Evolutionary conservation across 2,888 invertebrate genomes (phyloP).

Genomic region (Drosophila tripunctata): DNA sequence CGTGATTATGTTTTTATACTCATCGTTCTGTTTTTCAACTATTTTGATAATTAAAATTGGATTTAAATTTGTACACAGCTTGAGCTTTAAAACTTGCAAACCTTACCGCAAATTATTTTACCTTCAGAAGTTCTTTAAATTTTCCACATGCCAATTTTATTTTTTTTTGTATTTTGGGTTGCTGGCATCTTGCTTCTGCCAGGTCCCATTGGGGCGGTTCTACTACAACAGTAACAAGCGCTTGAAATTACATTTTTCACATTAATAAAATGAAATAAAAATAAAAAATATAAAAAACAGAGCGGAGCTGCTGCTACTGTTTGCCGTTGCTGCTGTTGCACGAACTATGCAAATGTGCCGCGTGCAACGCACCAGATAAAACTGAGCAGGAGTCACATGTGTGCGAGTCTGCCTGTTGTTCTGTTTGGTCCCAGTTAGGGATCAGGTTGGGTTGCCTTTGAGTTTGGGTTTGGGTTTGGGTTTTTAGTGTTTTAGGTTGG

Average conservation of each 20-base stretch:
- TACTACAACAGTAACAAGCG: conserved; percentile 46
- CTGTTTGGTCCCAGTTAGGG: conserved; percentile 5
- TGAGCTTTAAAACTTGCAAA: conserved; percentile 8
- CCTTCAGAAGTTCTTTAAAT: conserved; percentile 34
- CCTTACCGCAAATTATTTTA: conserved; percentile 27
- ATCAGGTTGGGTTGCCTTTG: conserved; percentile 2
- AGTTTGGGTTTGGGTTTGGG: conserved; percentile 6
- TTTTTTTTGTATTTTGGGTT: no score
- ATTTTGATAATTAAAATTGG: conserved; percentile 12
- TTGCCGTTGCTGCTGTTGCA: conserved; percentile 31
- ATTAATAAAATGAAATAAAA: conserved; percentile 72
- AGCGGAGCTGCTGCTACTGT: conserved; percentile 33
- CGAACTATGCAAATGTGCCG: conserved; percentile 72
- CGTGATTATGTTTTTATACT: background rate
- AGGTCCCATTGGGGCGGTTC: background rate
- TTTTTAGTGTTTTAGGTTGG: no score
- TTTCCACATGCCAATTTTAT: conserved; percentile 60
- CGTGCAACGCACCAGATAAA: conserved; percentile 75
- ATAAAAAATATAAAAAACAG: conserved; percentile 49
- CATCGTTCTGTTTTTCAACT: background rate
- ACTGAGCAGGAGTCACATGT: conserved; percentile 55
- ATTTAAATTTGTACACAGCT: background rate
- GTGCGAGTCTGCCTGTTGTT: background rate
- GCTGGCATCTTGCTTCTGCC: background rate
- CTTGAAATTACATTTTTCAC: conserved; percentile 73